Evolutionary conservation across 2,113 vertebrate genomes (phyloP).

Genomic region (Indicator indicator): DNA sequence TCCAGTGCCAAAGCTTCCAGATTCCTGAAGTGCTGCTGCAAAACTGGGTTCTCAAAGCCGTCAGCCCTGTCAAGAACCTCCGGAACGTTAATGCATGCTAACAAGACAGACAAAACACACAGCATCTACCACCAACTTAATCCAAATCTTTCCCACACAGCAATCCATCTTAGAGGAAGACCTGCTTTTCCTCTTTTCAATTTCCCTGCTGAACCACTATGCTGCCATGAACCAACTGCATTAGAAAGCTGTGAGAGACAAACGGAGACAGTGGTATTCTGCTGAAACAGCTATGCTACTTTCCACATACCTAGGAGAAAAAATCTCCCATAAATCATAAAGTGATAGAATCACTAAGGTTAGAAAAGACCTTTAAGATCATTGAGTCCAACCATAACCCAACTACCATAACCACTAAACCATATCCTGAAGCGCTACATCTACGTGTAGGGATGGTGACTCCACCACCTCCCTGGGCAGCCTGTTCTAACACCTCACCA

Average conservation of each 20-base stretch:
- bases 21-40: conserved; percentile 94
- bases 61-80: conserved; percentile 81
- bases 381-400: too few species aligned
- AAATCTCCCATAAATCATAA: background rate
- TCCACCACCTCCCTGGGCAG: too few species aligned
- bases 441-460: too few species aligned
- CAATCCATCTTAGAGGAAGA: background rate
- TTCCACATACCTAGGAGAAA: background rate
- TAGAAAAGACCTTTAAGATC: too few species aligned
- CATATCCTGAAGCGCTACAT: too few species aligned
- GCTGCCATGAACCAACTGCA: background rate
- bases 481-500: too few species aligned
- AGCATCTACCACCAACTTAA: background rate
- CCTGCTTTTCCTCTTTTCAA: background rate
- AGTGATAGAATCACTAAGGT: too few species aligned
- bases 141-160: background rate
- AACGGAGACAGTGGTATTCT: background rate
- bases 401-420: too few species aligned
- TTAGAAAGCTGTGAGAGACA: background rate
- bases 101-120: background rate
- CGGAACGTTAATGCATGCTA: background rate
- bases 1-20: conserved; percentile 94
- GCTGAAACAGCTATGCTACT: background rate
- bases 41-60: conserved; percentile 93
- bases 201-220: background rate